Conservation (phyloP, 2,888 invertebrate genomes). For the Therioaphis trifolii region DNA sequence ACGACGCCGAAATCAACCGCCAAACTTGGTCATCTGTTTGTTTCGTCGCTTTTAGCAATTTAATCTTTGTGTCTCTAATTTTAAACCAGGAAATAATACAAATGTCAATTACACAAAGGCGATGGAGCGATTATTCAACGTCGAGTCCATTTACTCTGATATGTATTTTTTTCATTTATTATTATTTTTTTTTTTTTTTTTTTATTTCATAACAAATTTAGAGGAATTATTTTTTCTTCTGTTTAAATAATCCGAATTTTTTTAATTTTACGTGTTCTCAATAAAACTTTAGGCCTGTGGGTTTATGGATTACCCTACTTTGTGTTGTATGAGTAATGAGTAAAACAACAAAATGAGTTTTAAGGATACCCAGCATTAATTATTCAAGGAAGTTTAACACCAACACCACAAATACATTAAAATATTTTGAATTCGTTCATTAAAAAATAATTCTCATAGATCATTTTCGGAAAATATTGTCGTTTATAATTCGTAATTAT, state of each 20-base stretch:
- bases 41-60: too few species aligned
- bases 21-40: too few species aligned
- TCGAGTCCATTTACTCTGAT: too few species aligned
- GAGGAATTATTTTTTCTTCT: background rate
- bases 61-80: too few species aligned
- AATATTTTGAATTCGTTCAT: conserved; percentile 13
- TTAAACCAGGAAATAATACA: too few species aligned
- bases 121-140: too few species aligned
- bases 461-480: background rate
- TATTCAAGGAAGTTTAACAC: background rate
- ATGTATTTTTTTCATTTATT: too few species aligned
- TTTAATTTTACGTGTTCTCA: background rate
- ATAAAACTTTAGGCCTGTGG: background rate
- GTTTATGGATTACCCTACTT: conserved; percentile 30
- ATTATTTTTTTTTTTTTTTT: too few species aligned
- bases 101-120: too few species aligned
- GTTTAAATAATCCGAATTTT: background rate
- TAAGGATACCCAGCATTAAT: background rate
- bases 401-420: background rate
- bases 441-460: background rate
- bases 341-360: background rate
- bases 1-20: too few species aligned
- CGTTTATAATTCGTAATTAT: too few species aligned
- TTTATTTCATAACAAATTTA: background rate
- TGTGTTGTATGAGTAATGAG: background rate